These are phyloP conservation scores for Melanocharis versteri DNA, from an alignment of 2,113 vertebrate genomes.

Conservation along the genomic window DNA sequence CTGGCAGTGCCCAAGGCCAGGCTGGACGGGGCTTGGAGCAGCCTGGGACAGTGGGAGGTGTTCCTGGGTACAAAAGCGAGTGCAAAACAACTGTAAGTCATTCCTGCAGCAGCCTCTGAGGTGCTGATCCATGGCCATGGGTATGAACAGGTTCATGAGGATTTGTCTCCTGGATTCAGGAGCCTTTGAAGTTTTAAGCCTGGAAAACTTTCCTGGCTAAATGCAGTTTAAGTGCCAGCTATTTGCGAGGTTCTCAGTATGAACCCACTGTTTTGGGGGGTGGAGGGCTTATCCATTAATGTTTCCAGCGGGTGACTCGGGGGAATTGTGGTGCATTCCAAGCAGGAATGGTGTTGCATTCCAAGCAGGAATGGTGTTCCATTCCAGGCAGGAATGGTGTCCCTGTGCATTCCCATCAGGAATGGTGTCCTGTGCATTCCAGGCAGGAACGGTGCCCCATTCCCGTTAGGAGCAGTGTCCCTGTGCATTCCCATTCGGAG, in stretches of 20 bases:
- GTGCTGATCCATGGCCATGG: neutral
- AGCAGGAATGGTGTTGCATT: neutral
- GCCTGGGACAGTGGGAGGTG: rapidly evolving
- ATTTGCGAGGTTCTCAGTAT: rapidly evolving
- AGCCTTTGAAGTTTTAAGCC: neutral
- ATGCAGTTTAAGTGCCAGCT: neutral
- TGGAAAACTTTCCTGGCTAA: neutral
- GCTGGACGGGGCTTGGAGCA: neutral
- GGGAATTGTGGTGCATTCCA: neutral
- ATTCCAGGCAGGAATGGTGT: neutral
- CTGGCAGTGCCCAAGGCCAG: neutral
- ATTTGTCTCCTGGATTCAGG: neutral
- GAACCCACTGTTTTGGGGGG: rapidly evolving
- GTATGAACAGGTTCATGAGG: neutral
- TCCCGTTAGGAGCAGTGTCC: no score
- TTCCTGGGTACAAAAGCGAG: neutral
- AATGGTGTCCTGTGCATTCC: no score
- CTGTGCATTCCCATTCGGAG: no score
- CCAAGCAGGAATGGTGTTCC: neutral
- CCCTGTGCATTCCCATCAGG: no score
- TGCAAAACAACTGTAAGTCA: neutral
- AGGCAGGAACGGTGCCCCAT: no score
- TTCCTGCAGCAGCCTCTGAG: neutral
- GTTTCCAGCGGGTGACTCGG: neutral
- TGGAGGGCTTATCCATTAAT: rapidly evolving